Evolutionary conservation across 2,888 invertebrate species (phyloP).

Genomic region (Sinopyrophorus schimmeli): DNA sequence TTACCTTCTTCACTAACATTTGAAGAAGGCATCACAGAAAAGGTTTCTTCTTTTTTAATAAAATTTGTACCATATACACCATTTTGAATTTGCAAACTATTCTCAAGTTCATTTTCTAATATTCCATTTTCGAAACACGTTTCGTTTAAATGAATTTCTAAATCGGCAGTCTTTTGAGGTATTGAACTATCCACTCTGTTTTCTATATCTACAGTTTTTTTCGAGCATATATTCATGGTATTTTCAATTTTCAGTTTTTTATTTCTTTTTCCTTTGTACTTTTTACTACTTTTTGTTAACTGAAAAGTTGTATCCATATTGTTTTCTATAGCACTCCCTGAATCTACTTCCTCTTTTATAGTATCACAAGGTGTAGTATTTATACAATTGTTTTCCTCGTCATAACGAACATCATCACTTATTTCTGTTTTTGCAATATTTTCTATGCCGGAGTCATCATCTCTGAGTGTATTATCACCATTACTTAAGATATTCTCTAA

Average conservation of each 20-base stretch:
- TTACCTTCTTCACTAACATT: slow-evolving; percentile 23
- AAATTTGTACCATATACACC: slow-evolving; percentile 41
- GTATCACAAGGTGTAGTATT: slow-evolving; percentile 41
- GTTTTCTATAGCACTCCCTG: not conserved
- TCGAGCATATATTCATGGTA: not conserved
- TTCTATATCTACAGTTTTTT: not conserved
- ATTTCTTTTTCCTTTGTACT: not conserved
- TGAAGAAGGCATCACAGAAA: slow-evolving; percentile 11
- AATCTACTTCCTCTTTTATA: slow-evolving; percentile 2
- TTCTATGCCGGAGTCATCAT: not conserved
- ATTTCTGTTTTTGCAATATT: too few species aligned
- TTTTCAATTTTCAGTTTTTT: slow-evolving; percentile 4
- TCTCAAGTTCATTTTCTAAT: slow-evolving; percentile 15
- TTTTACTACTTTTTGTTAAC: slow-evolving; percentile 2
- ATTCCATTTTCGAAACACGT: slow-evolving; percentile 17
- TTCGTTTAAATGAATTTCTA: slow-evolving; percentile 13
- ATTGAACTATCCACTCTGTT: slow-evolving; percentile 3
- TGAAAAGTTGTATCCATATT: slow-evolving; percentile 1
- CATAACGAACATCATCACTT: too few species aligned
- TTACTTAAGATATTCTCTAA: slow-evolving; percentile 22
- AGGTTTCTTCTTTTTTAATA: slow-evolving; percentile 41
- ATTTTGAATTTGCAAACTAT: slow-evolving; percentile 19
- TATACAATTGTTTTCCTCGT: slow-evolving; percentile 24
- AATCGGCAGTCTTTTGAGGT: slow-evolving; percentile 17
- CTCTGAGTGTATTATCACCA: slow-evolving; percentile 2